These are phyloP conservation scores for Arremon brunneinucha DNA, from an alignment of 2,797 vertebrate species.

Conservation along the genomic window DNA sequence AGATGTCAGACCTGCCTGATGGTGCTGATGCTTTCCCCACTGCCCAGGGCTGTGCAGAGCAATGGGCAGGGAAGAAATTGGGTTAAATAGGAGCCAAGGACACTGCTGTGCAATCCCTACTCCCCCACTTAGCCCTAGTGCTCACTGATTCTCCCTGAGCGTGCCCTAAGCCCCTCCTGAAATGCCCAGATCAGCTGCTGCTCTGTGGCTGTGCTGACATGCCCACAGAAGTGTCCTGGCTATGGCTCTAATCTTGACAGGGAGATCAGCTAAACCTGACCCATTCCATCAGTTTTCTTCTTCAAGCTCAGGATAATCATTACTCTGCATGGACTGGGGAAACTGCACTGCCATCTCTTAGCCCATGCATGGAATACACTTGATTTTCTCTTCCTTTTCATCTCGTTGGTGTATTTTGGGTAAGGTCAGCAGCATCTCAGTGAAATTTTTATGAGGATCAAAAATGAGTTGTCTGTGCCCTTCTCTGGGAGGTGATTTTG, in stretches of 20 bases:
- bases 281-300: not conserved
- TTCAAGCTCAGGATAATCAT: not conserved
- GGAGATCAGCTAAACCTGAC: not conserved
- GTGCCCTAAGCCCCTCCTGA: not conserved
- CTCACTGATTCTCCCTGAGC: accelerated
- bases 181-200: not conserved
- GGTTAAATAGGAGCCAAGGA: not conserved
- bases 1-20: not conserved
- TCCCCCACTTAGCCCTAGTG: not conserved
- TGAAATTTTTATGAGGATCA: not conserved
- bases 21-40: accelerated
- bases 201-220: not conserved
- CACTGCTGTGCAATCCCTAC: accelerated
- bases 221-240: not conserved
- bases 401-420: not conserved
- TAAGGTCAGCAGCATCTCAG: not conserved
- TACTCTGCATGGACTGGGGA: accelerated
- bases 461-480: not conserved
- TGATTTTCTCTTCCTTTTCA: not conserved
- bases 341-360: not conserved
- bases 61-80: accelerated
- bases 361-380: accelerated
- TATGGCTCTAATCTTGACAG: not conserved
- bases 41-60: not conserved
- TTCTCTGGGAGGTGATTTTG: not conserved